phyloP scores from a whole-genome alignment of 1,140 invertebrate species.

The Centruroides sculpturatus region DNA sequence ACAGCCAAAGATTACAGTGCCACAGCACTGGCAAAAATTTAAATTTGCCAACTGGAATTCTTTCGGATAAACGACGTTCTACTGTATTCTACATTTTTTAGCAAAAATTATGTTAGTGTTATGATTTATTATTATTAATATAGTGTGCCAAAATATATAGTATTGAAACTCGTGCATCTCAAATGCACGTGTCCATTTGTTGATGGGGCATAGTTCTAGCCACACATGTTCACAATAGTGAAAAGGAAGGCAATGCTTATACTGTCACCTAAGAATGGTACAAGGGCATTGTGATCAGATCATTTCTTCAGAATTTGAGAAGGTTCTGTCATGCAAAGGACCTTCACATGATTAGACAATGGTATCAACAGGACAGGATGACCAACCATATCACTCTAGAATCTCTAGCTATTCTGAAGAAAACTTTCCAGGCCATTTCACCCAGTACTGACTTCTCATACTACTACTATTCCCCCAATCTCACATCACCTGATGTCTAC shows the following conservation, averaged over 20 bases:
- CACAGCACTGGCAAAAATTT: too few relatives aligned
- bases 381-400: not conserved
- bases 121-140: not conserved
- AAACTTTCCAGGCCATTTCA: not conserved
- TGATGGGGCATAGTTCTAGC: not conserved
- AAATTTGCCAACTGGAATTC: too few relatives aligned
- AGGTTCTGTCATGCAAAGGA: too few relatives aligned
- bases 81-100: too few relatives aligned
- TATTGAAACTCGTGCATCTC: not conserved
- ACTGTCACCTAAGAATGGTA: too few relatives aligned
- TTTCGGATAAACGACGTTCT: too few relatives aligned
- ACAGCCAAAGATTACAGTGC: too few relatives aligned
- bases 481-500: not conserved
- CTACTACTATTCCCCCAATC: not conserved
- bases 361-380: too few relatives aligned
- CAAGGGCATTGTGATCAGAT: too few relatives aligned
- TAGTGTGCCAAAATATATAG: not conserved
- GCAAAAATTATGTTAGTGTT: too few relatives aligned
- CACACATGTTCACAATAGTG: not conserved
- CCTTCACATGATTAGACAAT: too few relatives aligned
- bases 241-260: not conserved
- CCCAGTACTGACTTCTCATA: not conserved
- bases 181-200: not conserved
- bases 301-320: too few relatives aligned
- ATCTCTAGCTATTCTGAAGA: not conserved